A percentile compares a stretch with the other conserved stretches of the same genome.
Evolutionary conservation across 2,888 invertebrate genomes (phyloP).

Genomic region (Lycophotia porphyrea): DNA sequence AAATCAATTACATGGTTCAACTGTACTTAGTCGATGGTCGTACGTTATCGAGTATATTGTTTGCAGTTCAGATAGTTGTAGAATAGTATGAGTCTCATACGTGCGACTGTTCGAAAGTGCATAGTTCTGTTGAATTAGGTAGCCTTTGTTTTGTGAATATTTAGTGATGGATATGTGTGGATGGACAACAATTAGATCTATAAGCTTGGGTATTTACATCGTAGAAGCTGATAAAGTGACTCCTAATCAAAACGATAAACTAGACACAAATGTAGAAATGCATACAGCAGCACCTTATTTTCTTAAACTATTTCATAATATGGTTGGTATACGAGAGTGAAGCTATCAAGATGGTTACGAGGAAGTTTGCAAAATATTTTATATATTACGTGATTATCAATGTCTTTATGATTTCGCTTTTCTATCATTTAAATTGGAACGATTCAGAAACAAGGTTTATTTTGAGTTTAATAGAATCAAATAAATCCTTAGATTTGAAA

Average conservation of each 20-base stretch:
- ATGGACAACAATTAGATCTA: neutral
- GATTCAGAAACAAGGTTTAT: neutral
- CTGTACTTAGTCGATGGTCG: neutral
- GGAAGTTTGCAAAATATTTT: neutral
- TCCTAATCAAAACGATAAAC: neutral
- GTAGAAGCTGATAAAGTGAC: neutral
- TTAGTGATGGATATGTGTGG: too few species aligned
- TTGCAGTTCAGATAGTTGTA: neutral
- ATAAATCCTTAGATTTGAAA: slow-evolving; percentile 1
- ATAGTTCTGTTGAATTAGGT: neutral
- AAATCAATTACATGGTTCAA: too few species aligned
- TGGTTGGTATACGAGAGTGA: neutral
- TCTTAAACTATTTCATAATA: neutral
- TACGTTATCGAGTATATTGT: neutral
- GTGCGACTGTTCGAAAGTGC: neutral
- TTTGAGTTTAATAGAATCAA: neutral
- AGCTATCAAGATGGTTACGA: neutral
- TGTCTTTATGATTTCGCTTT: neutral
- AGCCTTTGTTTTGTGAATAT: neutral
- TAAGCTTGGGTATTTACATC: neutral
- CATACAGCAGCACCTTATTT: neutral
- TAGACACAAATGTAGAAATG: neutral
- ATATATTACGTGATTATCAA: neutral
- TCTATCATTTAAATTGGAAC: neutral
- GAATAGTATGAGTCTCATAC: neutral